Evolutionary conservation across 2,888 invertebrate species (phyloP).

Genomic region (Lasius fuliginosus): DNA sequence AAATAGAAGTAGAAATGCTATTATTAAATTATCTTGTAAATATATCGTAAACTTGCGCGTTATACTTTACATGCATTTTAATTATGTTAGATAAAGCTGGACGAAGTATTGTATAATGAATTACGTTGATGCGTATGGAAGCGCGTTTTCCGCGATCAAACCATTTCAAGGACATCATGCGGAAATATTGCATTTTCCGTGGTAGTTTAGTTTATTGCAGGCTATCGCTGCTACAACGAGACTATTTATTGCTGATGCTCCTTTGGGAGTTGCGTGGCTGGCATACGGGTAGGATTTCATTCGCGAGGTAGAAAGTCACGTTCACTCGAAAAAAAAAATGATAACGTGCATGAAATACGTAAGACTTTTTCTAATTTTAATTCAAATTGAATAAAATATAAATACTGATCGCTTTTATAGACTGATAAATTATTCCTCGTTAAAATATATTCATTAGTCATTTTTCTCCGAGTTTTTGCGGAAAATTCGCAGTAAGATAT

Average conservation of each 20-base stretch:
- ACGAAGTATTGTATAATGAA: background rate
- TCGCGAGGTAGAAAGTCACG: background rate
- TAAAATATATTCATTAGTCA: background rate
- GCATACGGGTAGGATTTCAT: constrained; percentile 6
- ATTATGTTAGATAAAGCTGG: background rate
- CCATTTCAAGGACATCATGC: background rate
- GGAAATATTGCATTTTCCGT: constrained; percentile 26
- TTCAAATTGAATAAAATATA: background rate
- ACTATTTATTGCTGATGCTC: constrained; percentile 24
- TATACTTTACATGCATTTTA: background rate
- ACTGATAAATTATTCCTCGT: background rate
- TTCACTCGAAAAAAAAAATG: background rate
- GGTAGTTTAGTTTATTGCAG: constrained; percentile 26
- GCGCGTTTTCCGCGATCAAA: background rate
- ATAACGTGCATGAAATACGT: background rate
- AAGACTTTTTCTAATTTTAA: background rate
- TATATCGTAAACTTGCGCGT: background rate
- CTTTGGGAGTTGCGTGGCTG: constrained; percentile 28
- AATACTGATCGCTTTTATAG: background rate
- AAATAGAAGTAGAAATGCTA: background rate
- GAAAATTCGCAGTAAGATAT: background rate
- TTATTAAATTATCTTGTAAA: background rate
- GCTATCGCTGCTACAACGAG: constrained; percentile 3
- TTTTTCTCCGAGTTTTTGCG: background rate
- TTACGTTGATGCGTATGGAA: background rate